phyloP scores from a whole-genome alignment of 2,888 invertebrate genomes.

The Orthosia gothica region DNA sequence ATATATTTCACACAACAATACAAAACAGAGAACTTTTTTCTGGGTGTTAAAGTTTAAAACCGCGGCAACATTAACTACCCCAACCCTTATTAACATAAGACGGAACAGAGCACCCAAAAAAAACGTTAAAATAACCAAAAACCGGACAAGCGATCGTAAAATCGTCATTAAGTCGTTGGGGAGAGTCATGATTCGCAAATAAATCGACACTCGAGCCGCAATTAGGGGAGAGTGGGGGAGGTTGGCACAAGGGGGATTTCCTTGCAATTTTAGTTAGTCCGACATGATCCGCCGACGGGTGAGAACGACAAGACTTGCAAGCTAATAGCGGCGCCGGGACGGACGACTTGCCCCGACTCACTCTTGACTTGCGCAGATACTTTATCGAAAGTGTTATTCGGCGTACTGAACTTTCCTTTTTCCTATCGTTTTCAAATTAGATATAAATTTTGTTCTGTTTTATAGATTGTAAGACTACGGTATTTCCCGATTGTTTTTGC shows the following conservation, averaged over 20 bases:
- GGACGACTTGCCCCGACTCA: slow-evolving; percentile 42
- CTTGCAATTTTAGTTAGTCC: slow-evolving; percentile 90
- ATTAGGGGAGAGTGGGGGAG: slow-evolving; percentile 82
- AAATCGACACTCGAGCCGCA: slow-evolving; percentile 87
- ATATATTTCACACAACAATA: no score
- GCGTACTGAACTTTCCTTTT: not conserved
- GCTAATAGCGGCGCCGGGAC: slow-evolving; percentile 76
- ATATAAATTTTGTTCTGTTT: not conserved
- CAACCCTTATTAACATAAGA: slow-evolving; percentile 46
- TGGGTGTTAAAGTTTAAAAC: no score
- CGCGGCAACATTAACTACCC: not conserved
- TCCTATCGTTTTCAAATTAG: no score
- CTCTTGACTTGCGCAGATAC: slow-evolving; percentile 30
- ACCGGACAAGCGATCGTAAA: slow-evolving; percentile 69
- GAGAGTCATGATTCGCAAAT: slow-evolving; percentile 85
- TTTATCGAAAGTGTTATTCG: slow-evolving; percentile 7
- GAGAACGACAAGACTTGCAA: slow-evolving; percentile 85
- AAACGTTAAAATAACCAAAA: slow-evolving; percentile 67
- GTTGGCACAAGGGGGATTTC: slow-evolving; percentile 83
- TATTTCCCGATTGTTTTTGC: no score
- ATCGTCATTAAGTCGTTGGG: slow-evolving; percentile 75
- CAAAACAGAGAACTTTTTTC: no score
- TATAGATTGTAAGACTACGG: not conserved
- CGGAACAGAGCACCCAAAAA: slow-evolving; percentile 49
- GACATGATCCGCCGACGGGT: slow-evolving; percentile 86